Evolutionary conservation across 2,113 vertebrate genomes (phyloP).

Genomic region (Accipiter cooperii): DNA sequence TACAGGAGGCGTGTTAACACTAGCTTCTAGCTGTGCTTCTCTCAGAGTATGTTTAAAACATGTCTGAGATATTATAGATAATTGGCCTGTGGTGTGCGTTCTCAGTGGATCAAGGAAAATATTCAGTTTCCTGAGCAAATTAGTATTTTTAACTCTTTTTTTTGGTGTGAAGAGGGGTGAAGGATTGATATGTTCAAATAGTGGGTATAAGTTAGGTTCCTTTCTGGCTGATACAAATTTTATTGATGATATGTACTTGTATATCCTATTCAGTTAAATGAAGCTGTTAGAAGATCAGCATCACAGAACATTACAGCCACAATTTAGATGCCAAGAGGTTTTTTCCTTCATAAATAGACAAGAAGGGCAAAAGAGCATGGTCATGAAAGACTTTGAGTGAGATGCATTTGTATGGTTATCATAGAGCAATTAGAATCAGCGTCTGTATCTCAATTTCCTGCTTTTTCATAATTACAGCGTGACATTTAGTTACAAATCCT

Average conservation of each 20-base stretch:
- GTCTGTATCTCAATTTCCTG: slow-evolving; percentile 48
- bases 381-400: neutral
- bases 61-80: neutral
- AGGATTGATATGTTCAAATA: neutral
- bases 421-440: slow-evolving; percentile 44
- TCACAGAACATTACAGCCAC: neutral
- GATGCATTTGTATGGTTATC: slow-evolving; percentile 22
- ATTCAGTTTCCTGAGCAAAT: neutral
- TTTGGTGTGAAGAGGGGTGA: neutral
- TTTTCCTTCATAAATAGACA: neutral
- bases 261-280: neutral
- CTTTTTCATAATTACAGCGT: slow-evolving; percentile 33
- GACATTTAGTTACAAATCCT: slow-evolving; percentile 41
- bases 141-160: neutral
- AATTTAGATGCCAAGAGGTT: neutral
- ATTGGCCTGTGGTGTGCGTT: neutral
- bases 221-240: neutral
- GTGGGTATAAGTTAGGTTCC: neutral
- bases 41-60: neutral
- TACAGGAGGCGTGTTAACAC: neutral
- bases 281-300: neutral
- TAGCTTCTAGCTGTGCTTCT: neutral
- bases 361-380: neutral
- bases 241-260: neutral
- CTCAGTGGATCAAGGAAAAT: neutral